A percentile compares a stretch with the other conserved stretches of the same genome.
Evolutionary conservation across 2,113 vertebrate genomes (phyloP).

Genomic region (Colistium nudipinnis): DNA sequence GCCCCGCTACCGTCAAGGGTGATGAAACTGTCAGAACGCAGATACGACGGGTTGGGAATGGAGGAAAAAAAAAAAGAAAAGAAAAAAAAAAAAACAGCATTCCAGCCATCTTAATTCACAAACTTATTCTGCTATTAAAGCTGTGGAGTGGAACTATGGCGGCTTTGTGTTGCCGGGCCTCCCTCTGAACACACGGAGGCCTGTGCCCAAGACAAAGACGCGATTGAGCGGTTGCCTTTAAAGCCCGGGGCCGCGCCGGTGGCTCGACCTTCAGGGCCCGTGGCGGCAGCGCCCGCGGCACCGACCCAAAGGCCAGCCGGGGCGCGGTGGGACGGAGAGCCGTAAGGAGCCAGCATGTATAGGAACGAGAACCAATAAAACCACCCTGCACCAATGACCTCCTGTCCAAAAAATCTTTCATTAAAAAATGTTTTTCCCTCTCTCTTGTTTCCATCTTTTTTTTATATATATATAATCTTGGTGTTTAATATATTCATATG

Average conservation of each 20-base stretch:
- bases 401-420: slow-evolving; percentile 17
- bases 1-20: slow-evolving; percentile 31
- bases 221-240: slow-evolving; percentile 80
- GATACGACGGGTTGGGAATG: slow-evolving; percentile 35
- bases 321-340: slow-evolving; percentile 11
- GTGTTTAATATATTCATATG: background rate
- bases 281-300: slow-evolving; percentile 59
- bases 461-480: background rate
- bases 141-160: slow-evolving; percentile 75
- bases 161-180: slow-evolving; percentile 78
- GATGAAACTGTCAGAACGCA: slow-evolving; percentile 45
- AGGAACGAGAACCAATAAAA: slow-evolving; percentile 35
- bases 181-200: slow-evolving; percentile 67
- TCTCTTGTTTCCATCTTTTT: slow-evolving; percentile 3
- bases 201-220: slow-evolving; percentile 78
- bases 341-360: slow-evolving; percentile 4
- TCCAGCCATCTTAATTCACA: slow-evolving; percentile 75
- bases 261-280: slow-evolving; percentile 75
- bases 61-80: slow-evolving; percentile 15
- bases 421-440: background rate
- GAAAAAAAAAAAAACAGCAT: slow-evolving; percentile 59
- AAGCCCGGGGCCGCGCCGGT: slow-evolving; percentile 60
- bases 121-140: slow-evolving; percentile 75
- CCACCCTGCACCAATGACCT: background rate
- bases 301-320: slow-evolving; percentile 24